These are phyloP conservation scores for Neosilurus mollespiculum DNA, from an alignment of 2,797 vertebrate genomes.

Conservation along the genomic window DNA sequence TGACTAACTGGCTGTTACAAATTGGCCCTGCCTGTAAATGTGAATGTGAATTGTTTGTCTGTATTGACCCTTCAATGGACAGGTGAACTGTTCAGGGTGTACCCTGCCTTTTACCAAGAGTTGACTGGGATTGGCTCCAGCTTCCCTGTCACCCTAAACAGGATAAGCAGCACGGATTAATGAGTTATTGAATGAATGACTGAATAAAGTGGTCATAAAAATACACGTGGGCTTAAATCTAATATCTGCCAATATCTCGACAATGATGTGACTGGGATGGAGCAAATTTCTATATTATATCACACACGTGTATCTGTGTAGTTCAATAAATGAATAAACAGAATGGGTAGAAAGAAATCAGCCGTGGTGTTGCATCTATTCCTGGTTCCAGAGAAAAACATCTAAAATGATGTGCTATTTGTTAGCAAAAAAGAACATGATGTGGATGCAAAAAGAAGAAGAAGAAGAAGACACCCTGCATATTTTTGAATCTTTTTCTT, in stretches of 20 bases:
- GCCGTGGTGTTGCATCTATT: not conserved
- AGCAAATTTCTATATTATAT: not conserved
- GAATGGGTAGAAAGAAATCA: not conserved
- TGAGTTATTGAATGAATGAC: too few relatives aligned
- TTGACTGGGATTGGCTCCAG: too few relatives aligned
- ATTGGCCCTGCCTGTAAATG: too few relatives aligned
- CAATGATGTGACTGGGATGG: not conserved
- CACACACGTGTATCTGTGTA: not conserved
- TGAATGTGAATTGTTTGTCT: too few relatives aligned
- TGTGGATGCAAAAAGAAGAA: not conserved
- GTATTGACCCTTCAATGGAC: too few relatives aligned
- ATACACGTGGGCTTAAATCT: not conserved
- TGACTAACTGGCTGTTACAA: too few relatives aligned
- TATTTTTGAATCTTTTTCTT: too few relatives aligned
- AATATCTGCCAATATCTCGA: not conserved
- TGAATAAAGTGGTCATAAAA: not conserved
- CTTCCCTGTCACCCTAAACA: too few relatives aligned
- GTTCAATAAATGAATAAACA: not conserved
- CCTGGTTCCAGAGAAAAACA: not conserved
- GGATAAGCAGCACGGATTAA: too few relatives aligned
- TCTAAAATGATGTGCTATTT: not conserved
- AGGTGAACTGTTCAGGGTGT: too few relatives aligned
- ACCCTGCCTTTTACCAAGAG: too few relatives aligned
- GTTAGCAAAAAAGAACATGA: not conserved
- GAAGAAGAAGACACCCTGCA: too few relatives aligned